Percentiles rank a stretch among this genome's conserved stretches.
Conservation (phyloP, 1,140 invertebrate species). For the Anastrepha ludens region DNA sequence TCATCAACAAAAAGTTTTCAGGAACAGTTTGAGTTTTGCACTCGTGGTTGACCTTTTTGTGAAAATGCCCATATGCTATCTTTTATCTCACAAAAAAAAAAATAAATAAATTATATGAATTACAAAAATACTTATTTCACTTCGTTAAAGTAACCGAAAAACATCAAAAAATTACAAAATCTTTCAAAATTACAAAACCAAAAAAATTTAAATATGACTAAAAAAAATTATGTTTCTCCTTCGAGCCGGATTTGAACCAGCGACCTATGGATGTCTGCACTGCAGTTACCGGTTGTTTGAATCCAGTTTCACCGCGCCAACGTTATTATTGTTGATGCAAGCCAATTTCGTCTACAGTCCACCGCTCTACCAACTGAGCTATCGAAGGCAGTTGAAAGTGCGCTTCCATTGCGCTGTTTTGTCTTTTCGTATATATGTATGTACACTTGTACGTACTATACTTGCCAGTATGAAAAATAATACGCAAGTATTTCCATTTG, state of each 20-base stretch:
- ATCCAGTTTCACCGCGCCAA: not conserved
- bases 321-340: slow-evolving; percentile 49
- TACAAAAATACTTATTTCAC: too few species aligned
- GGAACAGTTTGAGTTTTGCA: too few species aligned
- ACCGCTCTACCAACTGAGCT: slow-evolving; percentile 67
- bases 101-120: too few species aligned
- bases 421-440: not conserved
- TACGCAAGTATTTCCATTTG: not conserved
- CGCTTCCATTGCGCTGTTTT: not conserved
- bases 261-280: slow-evolving; percentile 79
- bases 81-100: too few species aligned
- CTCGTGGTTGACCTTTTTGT: too few species aligned
- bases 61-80: too few species aligned
- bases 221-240: slow-evolving; percentile 69
- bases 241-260: slow-evolving; percentile 82
- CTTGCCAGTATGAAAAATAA: not conserved
- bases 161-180: too few species aligned
- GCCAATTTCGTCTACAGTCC: slow-evolving; percentile 61
- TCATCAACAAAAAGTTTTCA: too few species aligned
- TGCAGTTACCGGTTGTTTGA: not conserved
- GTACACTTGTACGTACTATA: not conserved
- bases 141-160: too few species aligned
- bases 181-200: too few species aligned
- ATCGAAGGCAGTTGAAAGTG: slow-evolving; percentile 59
- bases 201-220: too few species aligned